phyloP scores from a whole-genome alignment of 2,113 vertebrate genomes.

The Mola mola region DNA sequence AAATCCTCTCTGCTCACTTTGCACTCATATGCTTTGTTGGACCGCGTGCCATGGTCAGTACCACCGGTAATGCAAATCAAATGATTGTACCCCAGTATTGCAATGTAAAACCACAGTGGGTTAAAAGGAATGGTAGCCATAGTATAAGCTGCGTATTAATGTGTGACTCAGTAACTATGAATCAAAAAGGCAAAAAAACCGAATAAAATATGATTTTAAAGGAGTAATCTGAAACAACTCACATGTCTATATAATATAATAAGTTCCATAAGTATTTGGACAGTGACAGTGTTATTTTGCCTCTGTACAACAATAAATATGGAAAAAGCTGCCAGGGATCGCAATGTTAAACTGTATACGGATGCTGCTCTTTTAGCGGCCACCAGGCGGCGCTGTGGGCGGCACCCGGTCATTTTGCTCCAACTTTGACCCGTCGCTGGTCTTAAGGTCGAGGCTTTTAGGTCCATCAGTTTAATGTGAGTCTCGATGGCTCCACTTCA shows the following conservation, averaged over 20 bases:
- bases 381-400: conserved; percentile 75
- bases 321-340: conserved; percentile 25
- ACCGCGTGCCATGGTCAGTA: conserved; percentile 18
- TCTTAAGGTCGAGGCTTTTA: conserved; percentile 21
- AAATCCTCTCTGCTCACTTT: conserved; percentile 40
- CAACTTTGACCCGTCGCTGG: conserved; percentile 52
- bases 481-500: conserved; percentile 23
- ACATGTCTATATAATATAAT: too few relatives aligned
- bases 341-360: conserved; percentile 2
- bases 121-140: conserved; percentile 8
- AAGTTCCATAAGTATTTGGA: too few relatives aligned
- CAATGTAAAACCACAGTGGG: neutral
- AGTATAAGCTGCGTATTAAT: too few relatives aligned
- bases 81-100: conserved; percentile 4
- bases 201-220: too few relatives aligned
- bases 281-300: too few relatives aligned
- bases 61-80: conserved; percentile 39
- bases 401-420: conserved; percentile 2
- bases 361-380: conserved; percentile 16
- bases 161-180: too few relatives aligned
- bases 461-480: conserved; percentile 29
- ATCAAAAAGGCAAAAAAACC: too few relatives aligned
- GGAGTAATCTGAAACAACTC: too few relatives aligned
- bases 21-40: conserved; percentile 49
- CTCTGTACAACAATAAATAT: too few relatives aligned